Evolutionary conservation across 1,140 invertebrate species (phyloP).

Genomic region (Globodera rostochiensis): DNA sequence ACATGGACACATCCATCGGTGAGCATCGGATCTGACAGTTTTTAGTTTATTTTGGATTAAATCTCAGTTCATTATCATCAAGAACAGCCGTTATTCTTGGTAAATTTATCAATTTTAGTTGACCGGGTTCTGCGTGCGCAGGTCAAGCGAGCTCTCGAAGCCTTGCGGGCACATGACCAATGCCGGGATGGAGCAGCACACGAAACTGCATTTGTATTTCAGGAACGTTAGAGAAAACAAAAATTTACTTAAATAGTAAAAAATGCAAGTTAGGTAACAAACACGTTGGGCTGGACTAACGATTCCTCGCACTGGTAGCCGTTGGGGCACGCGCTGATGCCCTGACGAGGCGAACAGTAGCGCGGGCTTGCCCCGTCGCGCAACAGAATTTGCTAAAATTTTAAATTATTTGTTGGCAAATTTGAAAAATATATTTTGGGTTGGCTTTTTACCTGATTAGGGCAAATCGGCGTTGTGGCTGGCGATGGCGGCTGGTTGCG

Average conservation of each 20-base stretch:
- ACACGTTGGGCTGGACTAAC: slow-evolving; percentile 44
- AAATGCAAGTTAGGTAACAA: neutral
- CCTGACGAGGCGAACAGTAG: slow-evolving; percentile 16
- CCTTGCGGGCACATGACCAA: slow-evolving; percentile 45
- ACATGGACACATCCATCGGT: slow-evolving; percentile 40
- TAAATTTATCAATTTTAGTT: neutral
- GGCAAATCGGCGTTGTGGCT: slow-evolving; percentile 13
- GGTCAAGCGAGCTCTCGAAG: slow-evolving; percentile 41
- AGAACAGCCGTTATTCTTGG: too few species aligned
- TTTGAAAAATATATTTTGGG: neutral
- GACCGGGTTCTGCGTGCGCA: slow-evolving; percentile 40
- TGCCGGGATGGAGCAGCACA: slow-evolving; percentile 54
- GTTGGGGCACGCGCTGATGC: neutral
- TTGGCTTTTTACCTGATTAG: slow-evolving; percentile 24
- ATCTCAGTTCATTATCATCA: too few species aligned
- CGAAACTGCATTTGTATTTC: neutral
- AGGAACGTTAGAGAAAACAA: too few species aligned
- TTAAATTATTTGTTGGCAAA: slow-evolving; percentile 17
- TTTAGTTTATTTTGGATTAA: too few species aligned
- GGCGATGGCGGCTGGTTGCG: slow-evolving; percentile 9
- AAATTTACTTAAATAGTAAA: too few species aligned
- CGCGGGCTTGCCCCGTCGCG: slow-evolving; percentile 24
- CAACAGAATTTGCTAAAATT: slow-evolving; percentile 17
- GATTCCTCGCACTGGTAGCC: slow-evolving; percentile 51
- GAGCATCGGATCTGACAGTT: slow-evolving; percentile 47